phyloP scores from a whole-genome alignment of 2,113 vertebrate species.

The Hassar affinis region DNA sequence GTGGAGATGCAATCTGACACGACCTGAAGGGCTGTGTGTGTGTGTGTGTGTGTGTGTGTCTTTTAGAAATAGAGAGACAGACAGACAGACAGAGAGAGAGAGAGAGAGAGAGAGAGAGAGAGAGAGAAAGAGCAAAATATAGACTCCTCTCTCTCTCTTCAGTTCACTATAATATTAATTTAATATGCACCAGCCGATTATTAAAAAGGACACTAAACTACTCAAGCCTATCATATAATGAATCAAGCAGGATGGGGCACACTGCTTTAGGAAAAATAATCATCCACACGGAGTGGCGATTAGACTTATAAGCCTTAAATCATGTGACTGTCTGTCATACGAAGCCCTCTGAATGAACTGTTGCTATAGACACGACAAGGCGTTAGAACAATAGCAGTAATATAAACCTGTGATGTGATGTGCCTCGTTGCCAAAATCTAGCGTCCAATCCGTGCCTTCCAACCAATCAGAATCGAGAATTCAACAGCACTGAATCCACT shows the following conservation, averaged over 20 bases:
- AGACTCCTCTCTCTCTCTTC: neutral
- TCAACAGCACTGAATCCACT: neutral
- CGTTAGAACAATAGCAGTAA: neutral
- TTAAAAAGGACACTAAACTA: neutral
- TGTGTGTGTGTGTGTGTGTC: slow-evolving; percentile 16
- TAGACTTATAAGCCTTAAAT: neutral
- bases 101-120: neutral
- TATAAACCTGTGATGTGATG: neutral
- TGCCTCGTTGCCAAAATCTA: neutral
- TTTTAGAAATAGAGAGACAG: neutral
- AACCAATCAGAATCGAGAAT: neutral
- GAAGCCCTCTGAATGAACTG: neutral
- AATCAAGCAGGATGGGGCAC: neutral
- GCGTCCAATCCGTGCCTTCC: neutral
- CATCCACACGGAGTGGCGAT: neutral
- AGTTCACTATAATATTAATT: slow-evolving; percentile 20
- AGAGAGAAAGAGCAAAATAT: slow-evolving; percentile 9
- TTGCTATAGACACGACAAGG: neutral
- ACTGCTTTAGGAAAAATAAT: neutral
- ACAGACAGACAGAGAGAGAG: neutral
- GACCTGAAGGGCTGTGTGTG: slow-evolving; percentile 25
- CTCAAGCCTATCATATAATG: neutral
- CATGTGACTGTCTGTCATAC: neutral
- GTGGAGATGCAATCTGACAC: slow-evolving; percentile 47
- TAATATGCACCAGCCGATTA: neutral